Evolutionary conservation across 2,888 invertebrate genomes (phyloP).

Genomic region (Leptinotarsa rubiginosa): DNA sequence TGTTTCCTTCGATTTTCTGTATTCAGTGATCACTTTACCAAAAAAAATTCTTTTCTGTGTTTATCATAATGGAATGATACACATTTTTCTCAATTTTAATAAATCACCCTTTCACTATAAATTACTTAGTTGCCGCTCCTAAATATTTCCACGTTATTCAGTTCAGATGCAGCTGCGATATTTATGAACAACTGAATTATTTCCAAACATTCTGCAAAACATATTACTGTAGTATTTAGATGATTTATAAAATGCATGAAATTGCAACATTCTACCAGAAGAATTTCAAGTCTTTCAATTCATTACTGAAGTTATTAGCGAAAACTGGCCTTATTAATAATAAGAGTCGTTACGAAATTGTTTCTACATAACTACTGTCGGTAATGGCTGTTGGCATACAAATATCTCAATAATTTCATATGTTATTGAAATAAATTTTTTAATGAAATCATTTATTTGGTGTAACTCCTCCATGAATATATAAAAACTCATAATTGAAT

Average conservation of each 20-base stretch:
- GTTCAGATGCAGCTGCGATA: slow-evolving; percentile 25
- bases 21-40: background rate
- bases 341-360: background rate
- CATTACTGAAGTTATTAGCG: background rate
- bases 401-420: too few relatives aligned
- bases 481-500: too few relatives aligned
- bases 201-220: slow-evolving; percentile 21
- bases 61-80: too few relatives aligned
- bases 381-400: background rate
- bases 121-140: slow-evolving; percentile 18
- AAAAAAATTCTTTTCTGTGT: too few relatives aligned
- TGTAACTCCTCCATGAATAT: too few relatives aligned
- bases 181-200: slow-evolving; percentile 28
- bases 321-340: background rate
- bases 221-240: slow-evolving; percentile 15
- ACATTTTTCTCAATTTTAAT: background rate
- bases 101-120: slow-evolving; percentile 9
- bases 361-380: background rate
- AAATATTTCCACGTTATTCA: slow-evolving; percentile 19
- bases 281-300: slow-evolving; percentile 16
- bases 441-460: too few relatives aligned
- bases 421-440: too few relatives aligned
- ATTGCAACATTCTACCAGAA: slow-evolving; percentile 15
- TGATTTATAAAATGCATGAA: slow-evolving; percentile 22
- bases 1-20: too few relatives aligned